These are phyloP conservation scores for Pandemis cinnamomeana DNA, from an alignment of 2,888 invertebrate species.

Conservation along the genomic window DNA sequence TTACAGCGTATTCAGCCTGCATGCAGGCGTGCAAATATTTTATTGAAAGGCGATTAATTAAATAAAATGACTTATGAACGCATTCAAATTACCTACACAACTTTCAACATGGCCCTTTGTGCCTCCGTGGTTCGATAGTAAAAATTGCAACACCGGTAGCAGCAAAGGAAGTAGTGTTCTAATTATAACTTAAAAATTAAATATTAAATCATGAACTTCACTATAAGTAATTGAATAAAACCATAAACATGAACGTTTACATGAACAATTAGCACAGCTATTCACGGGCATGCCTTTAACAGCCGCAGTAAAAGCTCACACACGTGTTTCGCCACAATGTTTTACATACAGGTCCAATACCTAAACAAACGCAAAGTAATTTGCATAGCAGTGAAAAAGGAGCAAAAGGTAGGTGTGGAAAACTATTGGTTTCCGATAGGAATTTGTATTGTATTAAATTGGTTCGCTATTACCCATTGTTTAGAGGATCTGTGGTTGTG, in stretches of 20 bases:
- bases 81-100: no score
- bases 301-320: conserved; percentile 32
- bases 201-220: neutral
- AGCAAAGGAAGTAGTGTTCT: neutral
- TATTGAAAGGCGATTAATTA: no score
- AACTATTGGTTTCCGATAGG: conserved; percentile 71
- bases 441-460: conserved; percentile 73
- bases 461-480: conserved; percentile 64
- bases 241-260: conserved; percentile 23
- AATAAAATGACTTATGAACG: no score
- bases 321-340: conserved; percentile 21
- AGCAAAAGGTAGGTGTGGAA: conserved; percentile 62
- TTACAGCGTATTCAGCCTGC: no score
- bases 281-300: conserved; percentile 29
- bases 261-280: conserved; percentile 34
- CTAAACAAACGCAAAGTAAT: conserved; percentile 51
- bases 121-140: neutral
- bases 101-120: no score
- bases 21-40: no score
- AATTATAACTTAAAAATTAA: neutral
- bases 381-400: conserved; percentile 58
- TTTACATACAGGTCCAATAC: conserved; percentile 36
- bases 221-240: conserved; percentile 7
- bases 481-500: conserved; percentile 52
- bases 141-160: neutral